Evolutionary conservation across 2,113 vertebrate genomes (phyloP), one percentile per base, ranked within the genome.

Genomic region (Hippocampus comes): DNA sequence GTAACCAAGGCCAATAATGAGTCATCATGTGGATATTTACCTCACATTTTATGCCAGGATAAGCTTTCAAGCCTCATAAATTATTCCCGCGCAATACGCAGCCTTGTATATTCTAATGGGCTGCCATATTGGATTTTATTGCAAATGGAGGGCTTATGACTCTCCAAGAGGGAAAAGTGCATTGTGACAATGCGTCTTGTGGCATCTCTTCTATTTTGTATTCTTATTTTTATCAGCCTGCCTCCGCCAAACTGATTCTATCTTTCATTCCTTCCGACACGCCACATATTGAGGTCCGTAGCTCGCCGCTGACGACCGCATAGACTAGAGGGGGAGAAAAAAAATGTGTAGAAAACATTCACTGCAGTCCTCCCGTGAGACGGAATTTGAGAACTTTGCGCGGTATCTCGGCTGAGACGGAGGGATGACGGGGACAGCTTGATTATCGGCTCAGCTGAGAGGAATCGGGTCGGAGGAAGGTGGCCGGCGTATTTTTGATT

Each of bases 141-240:
- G 73, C 67, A 63, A 14, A 53, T 7, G 49, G 68, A 73, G 51
- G 11, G 59, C 68, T 27, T 49, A 43, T 4, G 63, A 64, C 42
- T 74, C 10, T 20, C n/a, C 9, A 59, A 25, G 65, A 63, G 68
- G 68, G 55, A 23, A 27, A 72, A 70, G 74, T 51, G 67, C 63
- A 75, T 72, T 61, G 82, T 84, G 79, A 79, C 80, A 73, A 60
- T 81, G n/a, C 61, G 53, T 73, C 78, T 74, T 66, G 67, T 59
- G 9, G 82, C 70, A 84, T 27, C 43, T 48, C 2, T 65, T 89
- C 83, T 75, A 78, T 87, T 84, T 65, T 89, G 82, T 75, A 78
- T 87, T 84, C 85, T 87, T 84, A 86, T 87, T 48, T 48, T 27
- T 85, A 88, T 82, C 77, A 75, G 23, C 57, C 57, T 57, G 72